A percentile compares a stretch with the other conserved stretches of the same genome.
Evolutionary conservation across 2,888 invertebrate genomes (phyloP).

Genomic region (Nemotelus pantherinus): DNA sequence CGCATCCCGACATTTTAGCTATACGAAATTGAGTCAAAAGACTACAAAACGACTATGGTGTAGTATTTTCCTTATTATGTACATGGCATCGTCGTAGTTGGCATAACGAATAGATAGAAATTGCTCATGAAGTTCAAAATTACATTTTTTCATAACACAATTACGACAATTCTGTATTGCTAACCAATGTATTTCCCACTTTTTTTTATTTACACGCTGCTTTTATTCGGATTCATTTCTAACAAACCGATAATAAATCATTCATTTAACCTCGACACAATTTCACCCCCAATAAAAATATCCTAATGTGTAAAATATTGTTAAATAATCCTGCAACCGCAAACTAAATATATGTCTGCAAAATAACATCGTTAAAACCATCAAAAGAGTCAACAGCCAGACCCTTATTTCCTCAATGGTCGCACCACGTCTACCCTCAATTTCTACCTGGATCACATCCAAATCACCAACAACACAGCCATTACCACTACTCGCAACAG

Average conservation of each 20-base stretch:
- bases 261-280: constrained; percentile 4
- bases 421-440: constrained; percentile 93
- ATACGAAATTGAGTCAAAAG: too few species aligned
- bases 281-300: constrained; percentile 44
- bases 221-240: constrained; percentile 62
- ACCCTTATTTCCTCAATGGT: constrained; percentile 93
- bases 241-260: constrained; percentile 37
- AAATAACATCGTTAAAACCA: constrained; percentile 31
- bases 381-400: constrained; percentile 66
- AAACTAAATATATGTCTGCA: background rate
- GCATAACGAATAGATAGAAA: constrained; percentile 4
- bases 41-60: too few species aligned
- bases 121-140: background rate
- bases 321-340: constrained; percentile 4
- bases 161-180: constrained; percentile 55
- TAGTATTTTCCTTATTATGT: background rate
- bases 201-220: constrained; percentile 65
- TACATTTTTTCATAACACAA: constrained; percentile 19
- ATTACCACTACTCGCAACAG: constrained; percentile 73
- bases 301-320: constrained; percentile 40
- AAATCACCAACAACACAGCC: constrained; percentile 69
- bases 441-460: constrained; percentile 92
- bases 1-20: too few species aligned
- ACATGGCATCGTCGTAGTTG: constrained; percentile 32
- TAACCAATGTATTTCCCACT: constrained; percentile 58